Conservation (phyloP, 2,113 vertebrate genomes). For the Odocoileus hemionus region DNA sequence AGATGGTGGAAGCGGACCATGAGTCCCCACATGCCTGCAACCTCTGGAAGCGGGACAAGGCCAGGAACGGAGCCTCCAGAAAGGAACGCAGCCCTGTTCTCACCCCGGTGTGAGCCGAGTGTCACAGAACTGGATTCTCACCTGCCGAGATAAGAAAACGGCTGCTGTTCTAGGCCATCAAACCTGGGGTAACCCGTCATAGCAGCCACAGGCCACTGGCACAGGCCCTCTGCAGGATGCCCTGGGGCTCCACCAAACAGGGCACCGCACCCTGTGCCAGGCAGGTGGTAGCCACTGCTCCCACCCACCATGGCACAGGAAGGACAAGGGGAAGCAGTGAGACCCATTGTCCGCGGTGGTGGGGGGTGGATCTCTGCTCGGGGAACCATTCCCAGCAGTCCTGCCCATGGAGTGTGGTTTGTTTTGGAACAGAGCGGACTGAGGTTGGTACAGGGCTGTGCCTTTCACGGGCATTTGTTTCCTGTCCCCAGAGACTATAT, state of each 20-base stretch:
- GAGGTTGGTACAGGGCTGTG: neutral
- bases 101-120: neutral
- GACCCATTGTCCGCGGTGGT: accelerated
- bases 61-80: neutral
- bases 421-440: neutral
- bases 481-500: conserved; percentile 25
- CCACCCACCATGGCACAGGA: neutral
- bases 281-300: neutral
- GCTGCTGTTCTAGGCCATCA: neutral
- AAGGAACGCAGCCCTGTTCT: neutral
- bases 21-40: accelerated
- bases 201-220: neutral
- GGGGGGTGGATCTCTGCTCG: neutral
- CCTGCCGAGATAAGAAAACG: neutral
- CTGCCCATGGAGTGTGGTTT: neutral
- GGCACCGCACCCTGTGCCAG: no score
- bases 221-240: neutral
- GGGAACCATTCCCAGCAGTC: neutral
- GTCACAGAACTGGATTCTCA: neutral
- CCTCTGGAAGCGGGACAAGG: neutral
- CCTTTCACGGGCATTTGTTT: conserved; percentile 47
- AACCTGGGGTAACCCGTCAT: neutral
- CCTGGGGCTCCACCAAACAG: neutral
- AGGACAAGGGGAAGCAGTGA: neutral
- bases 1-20: no score